A percentile compares a stretch with the other conserved stretches of the same genome.
phyloP scores from a whole-genome alignment of 2,797 vertebrate genomes.

The Takifugu ocellatus region DNA sequence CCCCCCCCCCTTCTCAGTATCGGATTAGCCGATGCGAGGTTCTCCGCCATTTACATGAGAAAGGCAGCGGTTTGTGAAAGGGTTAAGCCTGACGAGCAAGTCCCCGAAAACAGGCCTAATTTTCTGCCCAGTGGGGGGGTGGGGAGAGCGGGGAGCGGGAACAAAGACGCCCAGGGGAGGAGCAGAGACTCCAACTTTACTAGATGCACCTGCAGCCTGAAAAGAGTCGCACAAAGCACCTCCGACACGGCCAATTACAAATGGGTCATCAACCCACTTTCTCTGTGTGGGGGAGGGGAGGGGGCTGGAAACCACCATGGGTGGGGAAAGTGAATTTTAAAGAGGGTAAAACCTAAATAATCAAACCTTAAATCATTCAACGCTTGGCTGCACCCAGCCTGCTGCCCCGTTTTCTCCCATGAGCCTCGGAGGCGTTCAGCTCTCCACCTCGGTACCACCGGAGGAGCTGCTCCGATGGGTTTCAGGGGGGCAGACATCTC shows the following conservation, averaged over 20 bases:
- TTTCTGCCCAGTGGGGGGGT: constrained; percentile 78
- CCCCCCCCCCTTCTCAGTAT: constrained; percentile 66
- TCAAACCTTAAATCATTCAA: constrained; percentile 66
- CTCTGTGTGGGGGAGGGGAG: constrained; percentile 36
- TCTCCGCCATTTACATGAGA: constrained; percentile 79
- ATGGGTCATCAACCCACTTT: constrained; percentile 69
- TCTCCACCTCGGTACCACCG: no score
- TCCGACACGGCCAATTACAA: constrained; percentile 81
- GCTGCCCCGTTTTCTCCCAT: constrained; percentile 1
- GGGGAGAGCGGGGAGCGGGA: constrained; percentile 67
- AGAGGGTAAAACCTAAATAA: constrained; percentile 73
- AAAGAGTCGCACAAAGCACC: constrained; percentile 77
- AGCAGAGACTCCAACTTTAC: constrained; percentile 77
- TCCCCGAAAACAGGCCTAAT: constrained; percentile 76
- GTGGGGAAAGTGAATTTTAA: constrained; percentile 69
- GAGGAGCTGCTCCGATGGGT: no score
- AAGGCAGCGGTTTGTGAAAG: constrained; percentile 76
- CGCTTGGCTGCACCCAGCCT: constrained; percentile 27
- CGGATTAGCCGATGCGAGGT: constrained; percentile 75
- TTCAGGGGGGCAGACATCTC: no score
- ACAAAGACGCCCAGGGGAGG: constrained; percentile 79
- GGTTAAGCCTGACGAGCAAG: constrained; percentile 78
- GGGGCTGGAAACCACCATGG: constrained; percentile 21
- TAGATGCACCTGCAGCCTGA: constrained; percentile 83
- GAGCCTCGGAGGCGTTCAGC: no score